Evolutionary conservation across 2,113 vertebrate genomes (phyloP).

Genomic region (Varanus salvator): DNA sequence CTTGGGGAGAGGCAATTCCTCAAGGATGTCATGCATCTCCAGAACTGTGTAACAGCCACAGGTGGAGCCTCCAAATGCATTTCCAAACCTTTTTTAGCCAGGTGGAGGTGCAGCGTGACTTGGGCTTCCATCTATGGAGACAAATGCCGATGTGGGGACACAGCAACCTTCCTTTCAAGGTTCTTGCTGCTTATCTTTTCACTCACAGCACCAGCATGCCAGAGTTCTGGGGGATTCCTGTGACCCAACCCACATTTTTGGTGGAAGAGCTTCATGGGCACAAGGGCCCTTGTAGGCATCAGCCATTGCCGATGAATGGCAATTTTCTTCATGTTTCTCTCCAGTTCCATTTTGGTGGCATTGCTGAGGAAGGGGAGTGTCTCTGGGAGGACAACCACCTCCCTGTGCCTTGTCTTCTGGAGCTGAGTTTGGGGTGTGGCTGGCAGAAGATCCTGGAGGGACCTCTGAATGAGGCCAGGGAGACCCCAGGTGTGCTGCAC

Average conservation of each 20-base stretch:
- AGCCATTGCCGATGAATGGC: background rate
- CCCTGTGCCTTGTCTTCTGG: background rate
- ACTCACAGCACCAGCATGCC: background rate
- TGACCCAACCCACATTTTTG: background rate
- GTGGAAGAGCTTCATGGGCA: background rate
- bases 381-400: background rate
- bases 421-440: background rate
- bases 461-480: background rate
- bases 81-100: slow-evolving; percentile 1
- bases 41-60: background rate
- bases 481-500: slow-evolving; percentile 6
- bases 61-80: background rate
- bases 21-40: too few relatives aligned
- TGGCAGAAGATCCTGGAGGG: background rate
- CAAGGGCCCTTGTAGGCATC: background rate
- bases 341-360: background rate
- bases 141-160: background rate
- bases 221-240: background rate
- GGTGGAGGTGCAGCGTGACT: background rate
- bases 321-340: slow-evolving; percentile 1
- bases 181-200: background rate
- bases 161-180: background rate
- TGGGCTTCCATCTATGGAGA: too few relatives aligned
- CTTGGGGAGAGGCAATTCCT: background rate
- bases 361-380: background rate